Evolutionary conservation across 92 coral and sea anemone species (phyloP).

Genomic region (Meandrina meandrites): DNA sequence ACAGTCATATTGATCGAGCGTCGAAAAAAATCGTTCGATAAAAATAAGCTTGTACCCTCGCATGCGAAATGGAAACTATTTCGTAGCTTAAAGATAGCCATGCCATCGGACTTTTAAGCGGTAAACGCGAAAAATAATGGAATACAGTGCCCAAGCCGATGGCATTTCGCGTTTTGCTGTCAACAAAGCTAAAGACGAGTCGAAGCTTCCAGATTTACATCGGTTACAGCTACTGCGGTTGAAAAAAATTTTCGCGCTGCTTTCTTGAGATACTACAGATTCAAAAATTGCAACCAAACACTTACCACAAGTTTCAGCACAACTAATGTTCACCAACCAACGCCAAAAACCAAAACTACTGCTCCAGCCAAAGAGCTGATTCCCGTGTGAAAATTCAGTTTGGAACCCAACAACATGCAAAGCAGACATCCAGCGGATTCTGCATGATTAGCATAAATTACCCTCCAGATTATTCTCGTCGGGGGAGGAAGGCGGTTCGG

Average conservation of each 20-base stretch:
- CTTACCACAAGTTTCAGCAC: constrained; percentile 3
- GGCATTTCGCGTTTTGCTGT: constrained; percentile 18
- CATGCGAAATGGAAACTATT: neutral
- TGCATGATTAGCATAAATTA: constrained; percentile 25
- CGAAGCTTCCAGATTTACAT: neutral
- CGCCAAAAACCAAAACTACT: neutral
- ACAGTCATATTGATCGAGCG: neutral
- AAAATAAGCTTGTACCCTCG: neutral
- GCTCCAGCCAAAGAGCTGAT: neutral
- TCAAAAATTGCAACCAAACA: neutral
- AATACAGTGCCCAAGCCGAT: neutral
- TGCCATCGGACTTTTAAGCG: neutral
- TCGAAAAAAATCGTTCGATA: neutral
- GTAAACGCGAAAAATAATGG: neutral
- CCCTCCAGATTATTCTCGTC: neutral
- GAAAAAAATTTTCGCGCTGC: neutral
- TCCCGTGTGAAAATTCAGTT: neutral
- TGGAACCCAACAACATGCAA: constrained; percentile 22
- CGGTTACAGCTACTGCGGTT: too few species aligned
- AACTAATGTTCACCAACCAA: neutral
- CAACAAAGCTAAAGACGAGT: neutral
- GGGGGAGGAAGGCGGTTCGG: too few species aligned
- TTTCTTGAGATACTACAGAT: neutral
- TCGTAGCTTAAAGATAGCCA: neutral
- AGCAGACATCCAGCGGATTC: constrained; percentile 22